phyloP scores from a whole-genome alignment of 64 coral and sea anemone genomes.

The Catalaphyllia jardinei region DNA sequence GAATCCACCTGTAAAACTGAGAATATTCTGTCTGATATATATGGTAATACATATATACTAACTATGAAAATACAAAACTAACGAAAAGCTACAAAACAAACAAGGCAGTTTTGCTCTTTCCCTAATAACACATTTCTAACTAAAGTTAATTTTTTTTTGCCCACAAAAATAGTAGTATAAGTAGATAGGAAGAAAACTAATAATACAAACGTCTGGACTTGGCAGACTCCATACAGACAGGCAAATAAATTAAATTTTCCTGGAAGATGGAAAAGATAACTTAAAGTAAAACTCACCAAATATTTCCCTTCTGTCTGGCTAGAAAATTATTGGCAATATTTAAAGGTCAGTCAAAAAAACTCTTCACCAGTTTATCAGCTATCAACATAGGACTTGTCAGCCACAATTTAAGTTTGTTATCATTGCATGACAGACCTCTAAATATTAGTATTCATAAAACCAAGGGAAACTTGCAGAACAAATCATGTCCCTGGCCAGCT shows the following conservation, averaged over 20 bases:
- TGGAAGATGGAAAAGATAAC: neutral
- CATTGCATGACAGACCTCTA: neutral
- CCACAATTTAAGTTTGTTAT: neutral
- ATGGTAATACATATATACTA: neutral
- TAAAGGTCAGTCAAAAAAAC: neutral
- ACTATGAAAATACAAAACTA: neutral
- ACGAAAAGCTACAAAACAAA: neutral
- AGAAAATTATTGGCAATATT: neutral
- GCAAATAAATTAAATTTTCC: neutral
- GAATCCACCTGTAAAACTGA: neutral
- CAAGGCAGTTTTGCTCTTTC: neutral
- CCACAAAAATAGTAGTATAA: neutral
- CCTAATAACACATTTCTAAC: neutral
- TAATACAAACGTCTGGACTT: neutral
- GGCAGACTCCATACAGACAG: neutral
- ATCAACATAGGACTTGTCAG: neutral
- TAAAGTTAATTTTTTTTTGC: neutral
- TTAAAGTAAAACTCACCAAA: neutral
- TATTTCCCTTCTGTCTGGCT: neutral
- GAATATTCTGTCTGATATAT: neutral
- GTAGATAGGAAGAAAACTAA: neutral
- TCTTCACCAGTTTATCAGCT: neutral
- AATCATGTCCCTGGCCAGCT: slow-evolving; percentile 3
- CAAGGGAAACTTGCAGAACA: neutral
- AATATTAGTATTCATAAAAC: slow-evolving; percentile 30